Conservation (phyloP, 2,113 vertebrate species). For the Erpornis zantholeuca region DNA sequence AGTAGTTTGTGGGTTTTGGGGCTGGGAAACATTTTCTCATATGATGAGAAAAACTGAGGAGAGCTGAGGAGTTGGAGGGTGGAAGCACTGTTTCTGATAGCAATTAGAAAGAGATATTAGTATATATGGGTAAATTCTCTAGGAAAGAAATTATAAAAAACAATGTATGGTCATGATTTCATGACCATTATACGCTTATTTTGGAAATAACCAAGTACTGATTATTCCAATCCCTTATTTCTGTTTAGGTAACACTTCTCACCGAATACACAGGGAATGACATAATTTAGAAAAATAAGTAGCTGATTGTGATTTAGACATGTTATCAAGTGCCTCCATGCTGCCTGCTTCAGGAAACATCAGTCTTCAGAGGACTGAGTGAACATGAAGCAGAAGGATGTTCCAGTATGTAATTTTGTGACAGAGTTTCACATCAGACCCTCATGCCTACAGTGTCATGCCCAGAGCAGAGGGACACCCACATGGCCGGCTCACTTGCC, state of each 20-base stretch:
- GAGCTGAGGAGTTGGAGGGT: neutral
- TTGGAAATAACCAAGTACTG: neutral
- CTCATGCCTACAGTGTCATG: rapidly evolving
- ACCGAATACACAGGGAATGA: neutral
- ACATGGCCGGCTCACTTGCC: neutral
- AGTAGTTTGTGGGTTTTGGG: neutral
- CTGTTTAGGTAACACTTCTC: neutral
- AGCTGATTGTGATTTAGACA: neutral
- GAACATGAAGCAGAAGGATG: neutral
- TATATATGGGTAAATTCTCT: neutral
- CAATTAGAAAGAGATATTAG: neutral
- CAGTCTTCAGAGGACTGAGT: neutral
- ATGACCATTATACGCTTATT: neutral
- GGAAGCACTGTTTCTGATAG: neutral
- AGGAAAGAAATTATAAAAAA: neutral
- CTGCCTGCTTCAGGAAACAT: neutral
- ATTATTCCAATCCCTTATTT: neutral
- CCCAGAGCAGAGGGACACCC: neutral
- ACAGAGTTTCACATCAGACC: neutral
- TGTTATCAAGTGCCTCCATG: neutral
- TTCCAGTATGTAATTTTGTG: neutral
- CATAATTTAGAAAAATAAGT: neutral
- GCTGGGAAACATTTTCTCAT: neutral
- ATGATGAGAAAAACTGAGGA: neutral
- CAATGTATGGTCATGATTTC: neutral